phyloP scores from a whole-genome alignment of 92 coral and sea anemone genomes.

The Palythoa heliodiscus region DNA sequence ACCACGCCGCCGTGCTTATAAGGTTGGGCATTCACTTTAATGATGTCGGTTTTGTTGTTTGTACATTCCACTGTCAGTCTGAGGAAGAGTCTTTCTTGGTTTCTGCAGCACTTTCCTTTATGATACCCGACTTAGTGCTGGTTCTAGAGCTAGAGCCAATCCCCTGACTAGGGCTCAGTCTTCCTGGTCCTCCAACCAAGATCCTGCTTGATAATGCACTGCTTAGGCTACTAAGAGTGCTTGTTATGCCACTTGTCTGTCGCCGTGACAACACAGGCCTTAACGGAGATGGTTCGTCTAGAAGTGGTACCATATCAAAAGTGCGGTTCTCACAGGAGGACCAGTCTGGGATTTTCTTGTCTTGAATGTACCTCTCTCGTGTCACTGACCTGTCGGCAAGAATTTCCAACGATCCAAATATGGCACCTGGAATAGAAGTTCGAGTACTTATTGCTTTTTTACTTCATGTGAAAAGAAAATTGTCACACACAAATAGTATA shows the following conservation, averaged over 20 bases:
- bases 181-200: conserved; percentile 65
- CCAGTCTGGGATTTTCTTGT: conserved; percentile 95
- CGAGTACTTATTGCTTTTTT: not conserved
- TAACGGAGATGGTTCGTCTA: conserved; percentile 63
- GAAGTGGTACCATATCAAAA: conserved; percentile 61
- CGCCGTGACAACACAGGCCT: conserved; percentile 87
- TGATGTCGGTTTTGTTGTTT: not conserved
- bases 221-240: conserved; percentile 83
- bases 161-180: conserved; percentile 32
- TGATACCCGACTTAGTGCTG: not conserved
- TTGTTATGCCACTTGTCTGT: conserved; percentile 91
- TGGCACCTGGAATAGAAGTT: conserved; percentile 70
- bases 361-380: conserved; percentile 78
- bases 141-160: conserved; percentile 27
- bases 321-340: conserved; percentile 72
- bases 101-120: conserved; percentile 37
- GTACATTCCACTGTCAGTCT: conserved; percentile 1
- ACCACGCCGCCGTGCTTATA: too few species aligned
- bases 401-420: conserved; percentile 94
- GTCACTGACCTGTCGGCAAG: conserved; percentile 93
- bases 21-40: too few species aligned
- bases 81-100: conserved; percentile 45
- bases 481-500: too few species aligned
- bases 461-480: too few species aligned
- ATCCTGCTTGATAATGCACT: conserved; percentile 84